Base-by-base conservation (phyloP, 2,888 invertebrate genomes). In the Amiota minor region DNA sequence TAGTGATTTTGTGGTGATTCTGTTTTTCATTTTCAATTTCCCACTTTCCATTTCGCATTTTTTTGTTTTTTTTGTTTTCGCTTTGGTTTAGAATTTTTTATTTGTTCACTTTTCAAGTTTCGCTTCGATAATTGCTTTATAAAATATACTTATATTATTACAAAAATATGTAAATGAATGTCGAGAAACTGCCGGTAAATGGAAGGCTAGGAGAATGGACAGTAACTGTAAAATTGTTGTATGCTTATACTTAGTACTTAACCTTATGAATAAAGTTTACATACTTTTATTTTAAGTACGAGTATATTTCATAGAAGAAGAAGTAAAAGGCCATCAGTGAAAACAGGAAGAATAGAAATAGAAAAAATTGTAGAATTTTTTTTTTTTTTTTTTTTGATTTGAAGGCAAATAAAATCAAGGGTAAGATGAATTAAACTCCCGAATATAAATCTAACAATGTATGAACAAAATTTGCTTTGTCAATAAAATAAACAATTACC, bases 401-500 rank as follows among this genome's bases (percentile, higher is more conserved):
- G 16, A 11, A 11, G 10, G 20, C 20, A 20, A 59, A 59, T 20
- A 20, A 59, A 14, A 59, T 59, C 59, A 16, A 59, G 20, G 59
- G 11, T 20, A 35, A 35, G 35, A 35, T 35, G 35, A 35, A 35
- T 35, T 35, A 20, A 75, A 69, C 72, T 35, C 64, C 75, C 65
- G 68, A 74, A 72, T 80, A 49, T 73, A 64, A 73, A 35, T 35
- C 35, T 35, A 35, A 35, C 6, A 8, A 35, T 35, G 6, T 35
- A 35, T 35, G n/a, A n/a, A n/a, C n/a, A n/a, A n/a, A n/a, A n/a
- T 35, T 35, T 23, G 23, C 0, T 35, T 35, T 35, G 35, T 35
- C 6, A 6, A 35, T 3, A 35, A 6, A 35, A 35, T 6, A 35
- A 35, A 35, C 2, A 35, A 35, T 35, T 35, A 35, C 35, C 2